Base-by-base conservation (phyloP, 2,888 invertebrate genomes). In the Drosophila parthenogenetica region DNA sequence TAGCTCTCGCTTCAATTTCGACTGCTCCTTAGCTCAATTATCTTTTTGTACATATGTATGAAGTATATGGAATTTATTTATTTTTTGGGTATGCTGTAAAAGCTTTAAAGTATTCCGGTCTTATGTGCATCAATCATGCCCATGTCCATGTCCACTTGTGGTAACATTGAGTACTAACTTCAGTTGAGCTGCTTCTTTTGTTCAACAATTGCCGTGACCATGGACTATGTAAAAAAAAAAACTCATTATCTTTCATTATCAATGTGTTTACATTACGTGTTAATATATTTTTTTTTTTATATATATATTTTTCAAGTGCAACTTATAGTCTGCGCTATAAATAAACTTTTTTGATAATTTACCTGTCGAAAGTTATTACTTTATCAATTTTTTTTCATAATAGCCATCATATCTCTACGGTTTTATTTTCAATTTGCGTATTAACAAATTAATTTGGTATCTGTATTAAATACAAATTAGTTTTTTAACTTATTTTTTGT, bases 221-320 rank as follows among this genome's bases (percentile, higher is more conserved):
- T 75, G 71, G 65, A 43, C 65, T 72, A 55, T 81, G 81, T 81
- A 81, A 81, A 54, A 77, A 81, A 81, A 81, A 54, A 77, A 54
- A 77, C 68, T 75, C 73, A 81, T 77, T 81, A 81, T 81, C 79
- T 79, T 77, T 79, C 79, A 81, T 81, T 81, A 81, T 79, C 81
- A 81, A 81, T 81, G 79, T 79, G 68, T 51, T 76, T 66, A 59
- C 76, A 66, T 59, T 64, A 70, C 61, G 67, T 58, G 54, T 68
- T 57, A 19, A 37, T n/a, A n/a, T n/a, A n/a, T 55, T 39, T 58
- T 66, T 53, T 59, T 77, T 72, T 69, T 69, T 40, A 37, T 58
- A 14, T 42, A 14, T 54, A 49, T 25, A 22, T 64, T 25, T 70
- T 71, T 79, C 79, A 79, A 79, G 79, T 79, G 77, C 79, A 79